Conservation (phyloP, 1,140 invertebrate genomes). For the Aplysia californica region DNA sequence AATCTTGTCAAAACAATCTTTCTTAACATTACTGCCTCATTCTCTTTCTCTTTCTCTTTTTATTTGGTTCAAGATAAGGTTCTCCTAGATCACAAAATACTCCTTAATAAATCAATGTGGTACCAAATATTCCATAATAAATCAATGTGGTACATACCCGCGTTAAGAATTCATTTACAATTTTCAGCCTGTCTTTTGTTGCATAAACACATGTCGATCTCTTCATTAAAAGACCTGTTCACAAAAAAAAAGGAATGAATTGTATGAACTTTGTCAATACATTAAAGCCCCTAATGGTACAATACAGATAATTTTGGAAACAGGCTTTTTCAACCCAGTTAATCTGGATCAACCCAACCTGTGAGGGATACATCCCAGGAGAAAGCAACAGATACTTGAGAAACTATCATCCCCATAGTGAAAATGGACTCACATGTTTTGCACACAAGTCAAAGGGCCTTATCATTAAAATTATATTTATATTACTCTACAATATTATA, state of each 20-base stretch:
- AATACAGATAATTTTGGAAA: neutral
- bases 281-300: neutral
- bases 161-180: slow-evolving; percentile 59
- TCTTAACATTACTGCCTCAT: neutral
- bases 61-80: neutral
- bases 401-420: no score
- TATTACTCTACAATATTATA: no score
- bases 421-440: no score
- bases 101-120: neutral
- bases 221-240: slow-evolving; percentile 61
- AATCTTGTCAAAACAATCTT: neutral
- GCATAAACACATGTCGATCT: slow-evolving; percentile 66
- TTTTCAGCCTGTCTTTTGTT: slow-evolving; percentile 65
- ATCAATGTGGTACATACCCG: slow-evolving; percentile 47
- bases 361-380: no score
- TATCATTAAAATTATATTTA: no score
- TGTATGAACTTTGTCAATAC: neutral
- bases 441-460: no score
- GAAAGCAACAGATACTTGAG: no score
- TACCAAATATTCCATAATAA: neutral
- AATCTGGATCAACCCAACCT: no score
- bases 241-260: neutral
- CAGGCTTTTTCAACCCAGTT: no score
- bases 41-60: no score
- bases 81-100: neutral